phyloP scores from a whole-genome alignment of 1,140 invertebrate genomes.

The Pseudoatta argentina region DNA sequence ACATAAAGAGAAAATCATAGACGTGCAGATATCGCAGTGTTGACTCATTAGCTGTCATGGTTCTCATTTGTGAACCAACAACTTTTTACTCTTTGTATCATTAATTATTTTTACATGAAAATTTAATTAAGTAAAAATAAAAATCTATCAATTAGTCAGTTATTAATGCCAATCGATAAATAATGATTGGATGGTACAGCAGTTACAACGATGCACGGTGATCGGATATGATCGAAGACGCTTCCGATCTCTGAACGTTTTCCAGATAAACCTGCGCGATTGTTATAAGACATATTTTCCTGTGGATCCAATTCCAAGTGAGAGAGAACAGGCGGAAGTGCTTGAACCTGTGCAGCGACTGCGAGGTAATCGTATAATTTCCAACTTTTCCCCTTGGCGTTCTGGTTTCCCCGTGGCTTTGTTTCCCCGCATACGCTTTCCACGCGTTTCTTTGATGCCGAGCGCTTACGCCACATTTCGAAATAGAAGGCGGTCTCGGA shows the following conservation, averaged over 20 bases:
- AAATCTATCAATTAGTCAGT: not conserved
- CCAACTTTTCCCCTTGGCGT: slow-evolving; percentile 45
- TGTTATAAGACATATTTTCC: slow-evolving; percentile 42
- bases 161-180: not conserved
- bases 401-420: slow-evolving; percentile 42
- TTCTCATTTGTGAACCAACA: not conserved
- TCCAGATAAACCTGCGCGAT: slow-evolving; percentile 16
- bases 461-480: slow-evolving; percentile 29
- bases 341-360: slow-evolving; percentile 19
- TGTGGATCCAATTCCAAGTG: slow-evolving; percentile 44
- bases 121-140: not conserved
- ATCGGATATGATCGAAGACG: not conserved
- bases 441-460: slow-evolving; percentile 46
- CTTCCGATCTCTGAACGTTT: slow-evolving; percentile 3
- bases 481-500: slow-evolving; percentile 57
- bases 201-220: not conserved
- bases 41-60: not conserved
- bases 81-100: not conserved
- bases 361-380: slow-evolving; percentile 48
- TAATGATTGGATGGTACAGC: not conserved
- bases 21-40: not conserved
- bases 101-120: not conserved
- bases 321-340: not conserved
- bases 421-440: slow-evolving; percentile 36
- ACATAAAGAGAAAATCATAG: slow-evolving; percentile 1